phyloP scores from a whole-genome alignment of 2,888 invertebrate genomes.

The Holacanthella duospinosa region DNA sequence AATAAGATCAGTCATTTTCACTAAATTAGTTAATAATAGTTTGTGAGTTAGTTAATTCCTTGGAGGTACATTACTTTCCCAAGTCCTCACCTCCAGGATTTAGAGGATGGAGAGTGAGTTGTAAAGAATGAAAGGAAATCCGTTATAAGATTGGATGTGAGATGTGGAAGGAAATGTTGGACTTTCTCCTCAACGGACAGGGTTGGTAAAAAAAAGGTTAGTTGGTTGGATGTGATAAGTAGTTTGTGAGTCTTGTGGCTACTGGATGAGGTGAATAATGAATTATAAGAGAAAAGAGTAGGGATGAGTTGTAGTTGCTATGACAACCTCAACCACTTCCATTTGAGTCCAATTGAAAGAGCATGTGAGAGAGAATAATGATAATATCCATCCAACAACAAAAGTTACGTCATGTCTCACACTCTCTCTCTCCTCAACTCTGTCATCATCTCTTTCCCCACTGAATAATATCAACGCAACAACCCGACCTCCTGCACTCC shows the following conservation, averaged over 20 bases:
- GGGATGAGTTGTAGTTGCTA: background rate
- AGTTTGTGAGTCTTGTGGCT: too few relatives aligned
- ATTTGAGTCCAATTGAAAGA: background rate
- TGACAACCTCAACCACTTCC: background rate
- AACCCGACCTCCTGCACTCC: too few relatives aligned
- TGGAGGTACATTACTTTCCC: too few relatives aligned
- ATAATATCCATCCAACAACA: slow-evolving; percentile 4
- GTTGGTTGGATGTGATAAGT: background rate
- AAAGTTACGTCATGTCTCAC: slow-evolving; percentile 1
- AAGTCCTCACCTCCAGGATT: too few relatives aligned
- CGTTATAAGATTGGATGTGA: background rate
- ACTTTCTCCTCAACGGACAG: too few relatives aligned
- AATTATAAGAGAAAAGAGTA: background rate
- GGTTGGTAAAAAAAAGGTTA: background rate
- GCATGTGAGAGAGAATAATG: background rate
- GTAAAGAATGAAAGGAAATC: background rate
- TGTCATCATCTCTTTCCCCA: background rate
- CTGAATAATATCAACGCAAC: background rate
- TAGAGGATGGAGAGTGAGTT: too few relatives aligned
- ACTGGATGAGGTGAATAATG: too few relatives aligned
- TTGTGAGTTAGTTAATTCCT: too few relatives aligned
- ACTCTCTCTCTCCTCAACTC: background rate
- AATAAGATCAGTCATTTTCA: too few relatives aligned
- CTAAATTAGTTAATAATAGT: too few relatives aligned
- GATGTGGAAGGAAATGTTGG: background rate